Base-by-base conservation (phyloP, 1,140 invertebrate genomes). In the Vollenhovia emeryi region DNA sequence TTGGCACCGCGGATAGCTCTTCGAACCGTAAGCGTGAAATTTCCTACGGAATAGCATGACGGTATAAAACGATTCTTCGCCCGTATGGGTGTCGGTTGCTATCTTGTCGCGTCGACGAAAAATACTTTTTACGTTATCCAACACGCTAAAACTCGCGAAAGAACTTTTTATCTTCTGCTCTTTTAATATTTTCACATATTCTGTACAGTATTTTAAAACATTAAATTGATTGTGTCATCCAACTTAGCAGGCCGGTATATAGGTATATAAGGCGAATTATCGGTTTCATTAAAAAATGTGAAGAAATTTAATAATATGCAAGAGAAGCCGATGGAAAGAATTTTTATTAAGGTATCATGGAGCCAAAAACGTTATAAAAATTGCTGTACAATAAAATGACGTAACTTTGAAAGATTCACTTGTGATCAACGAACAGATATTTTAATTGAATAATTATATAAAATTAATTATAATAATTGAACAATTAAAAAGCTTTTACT, bases 41-140 rank as follows among this genome's bases (percentile, higher is more conserved):
- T 75, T 60, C 8, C 24, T 40, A 75, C 15, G 55, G 36, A 60
- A 60, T n/a, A 43, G 43, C 27, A 27, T 33, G 30, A 43, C 18
- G 24, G 27, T 15, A 48, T 78, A 78, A 78, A 78, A 78, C 43
- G n/a, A 75, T 43, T 43, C 36, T 75, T 60, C 36, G 8, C 15
- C 60, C 24, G 18, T 40, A 27, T 13, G 13, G 64, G 7, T 52
- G 6, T 8, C 40, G 15, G n/a, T 48, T 45, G 40, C 57, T 40
- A 24, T 36, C 11, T 48, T 43, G n/a, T 76, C 40, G 21, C 9
- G 52, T 30, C 21, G 24, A 60, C 30, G 24, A 27, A 78, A 59
- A 59, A 40, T 78, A 40, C 66, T 45, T n/a, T 27, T 57, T 3
- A 8, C 4, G 27, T 52, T 33, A 30, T 78, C 21, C 24, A 48